Base-by-base conservation (phyloP, 1,140 invertebrate genomes). In the Temnothorax curvispinosus region DNA sequence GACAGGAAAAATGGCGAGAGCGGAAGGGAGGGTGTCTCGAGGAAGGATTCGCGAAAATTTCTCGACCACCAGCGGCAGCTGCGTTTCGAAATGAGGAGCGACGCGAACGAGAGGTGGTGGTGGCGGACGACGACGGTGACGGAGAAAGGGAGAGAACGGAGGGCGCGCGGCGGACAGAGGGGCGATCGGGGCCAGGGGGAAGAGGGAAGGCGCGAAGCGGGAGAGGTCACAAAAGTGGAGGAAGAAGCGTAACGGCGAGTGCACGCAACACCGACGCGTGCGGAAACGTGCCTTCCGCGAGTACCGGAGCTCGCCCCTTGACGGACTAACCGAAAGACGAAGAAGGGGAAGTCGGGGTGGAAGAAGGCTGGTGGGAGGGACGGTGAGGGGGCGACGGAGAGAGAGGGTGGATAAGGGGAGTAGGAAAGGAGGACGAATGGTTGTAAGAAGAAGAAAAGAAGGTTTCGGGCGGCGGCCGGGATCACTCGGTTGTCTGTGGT, bases 401-500 rank as follows among this genome's bases (percentile, higher is more conserved):
- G 85, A 75, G 58, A 52, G 58, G 21, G 27, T 8, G 76, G 67
- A 65, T 67, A 56, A 35, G 35, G 21, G 32, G 13, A 52, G 9
- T 35, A 71, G 56, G 44, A 41, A 56, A 65, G 56, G 32, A 82
- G 84, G 75, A 82, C 44, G 80, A 62, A 85, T 89, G 87, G 88
- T 35, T 21, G 89, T 78, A 89, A 86, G 85, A 86, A 88, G 88
- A 87, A 87, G 82, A 78, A 90, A 84, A 91, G 89, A 90, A 85
- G 90, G 89, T 93, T 94, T 94, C 93, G 94, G 94, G 94, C 93
- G 93, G 93, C 91, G 93, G 91, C 89, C 85, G 86, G 91, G 88
- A 85, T 87, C 86, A 88, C 58, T 91, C 88, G 92, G 92, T 95
- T 95, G 94, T 94, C 94, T 92, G 92, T 95, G 95, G 95, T 95